phyloP scores from a whole-genome alignment of 1,140 invertebrate species.

The Yoshiicerus persimilis region DNA sequence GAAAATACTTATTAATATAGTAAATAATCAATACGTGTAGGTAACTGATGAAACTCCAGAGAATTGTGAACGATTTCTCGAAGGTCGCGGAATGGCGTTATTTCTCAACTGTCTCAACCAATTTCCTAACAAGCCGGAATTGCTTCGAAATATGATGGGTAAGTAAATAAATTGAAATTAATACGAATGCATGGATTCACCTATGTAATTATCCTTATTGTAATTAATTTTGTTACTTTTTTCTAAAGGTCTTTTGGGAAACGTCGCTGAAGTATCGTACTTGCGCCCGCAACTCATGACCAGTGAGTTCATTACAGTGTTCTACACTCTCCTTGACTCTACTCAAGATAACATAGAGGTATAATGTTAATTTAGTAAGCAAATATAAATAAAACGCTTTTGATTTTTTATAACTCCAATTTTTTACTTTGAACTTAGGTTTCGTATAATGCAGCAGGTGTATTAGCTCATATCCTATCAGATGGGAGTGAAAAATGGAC shows the following conservation, averaged over 20 bases:
- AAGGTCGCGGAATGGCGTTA: conserved; percentile 79
- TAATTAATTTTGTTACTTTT: background rate
- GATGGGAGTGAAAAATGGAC: conserved; percentile 85
- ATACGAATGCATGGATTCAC: background rate
- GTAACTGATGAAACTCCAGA: conserved; percentile 93
- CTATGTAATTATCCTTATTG: conserved; percentile 43
- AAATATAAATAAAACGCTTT: background rate
- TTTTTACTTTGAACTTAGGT: conserved; percentile 61
- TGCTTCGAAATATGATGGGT: conserved; percentile 93
- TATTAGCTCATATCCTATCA: conserved; percentile 85
- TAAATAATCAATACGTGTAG: conserved; percentile 49
- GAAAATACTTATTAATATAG: no score
- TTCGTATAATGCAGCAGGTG: conserved; percentile 95
- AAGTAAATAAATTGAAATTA: conserved; percentile 27
- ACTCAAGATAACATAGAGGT: conserved; percentile 92
- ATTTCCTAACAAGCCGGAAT: conserved; percentile 79
- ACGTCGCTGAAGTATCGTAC: conserved; percentile 89
- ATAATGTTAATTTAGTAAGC: conserved; percentile 31
- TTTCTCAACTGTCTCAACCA: conserved; percentile 83
- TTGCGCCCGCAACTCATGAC: conserved; percentile 85
- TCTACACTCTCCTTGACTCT: conserved; percentile 80
- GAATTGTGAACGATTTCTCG: conserved; percentile 87
- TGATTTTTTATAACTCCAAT: background rate
- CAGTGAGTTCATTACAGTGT: conserved; percentile 77
- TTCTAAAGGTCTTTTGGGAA: conserved; percentile 81